Conservation (phyloP, 2,113 vertebrate species). For the Atlantisia rogersi region DNA sequence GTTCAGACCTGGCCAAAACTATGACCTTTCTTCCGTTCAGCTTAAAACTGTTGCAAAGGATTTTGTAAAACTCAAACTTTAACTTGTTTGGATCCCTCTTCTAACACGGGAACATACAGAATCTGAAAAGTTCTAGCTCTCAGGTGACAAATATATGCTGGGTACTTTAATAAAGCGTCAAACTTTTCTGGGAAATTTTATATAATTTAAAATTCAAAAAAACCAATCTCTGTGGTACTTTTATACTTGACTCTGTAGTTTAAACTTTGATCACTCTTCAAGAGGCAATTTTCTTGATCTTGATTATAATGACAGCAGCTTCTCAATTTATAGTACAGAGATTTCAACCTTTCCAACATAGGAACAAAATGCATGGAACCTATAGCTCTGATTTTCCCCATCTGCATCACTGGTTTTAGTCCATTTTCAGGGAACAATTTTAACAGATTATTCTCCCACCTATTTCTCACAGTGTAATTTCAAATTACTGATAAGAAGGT, state of each 20-base stretch:
- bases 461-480: background rate
- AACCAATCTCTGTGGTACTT: background rate
- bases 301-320: background rate
- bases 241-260: background rate
- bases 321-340: background rate
- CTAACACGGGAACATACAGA: background rate
- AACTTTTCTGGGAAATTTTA: background rate
- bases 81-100: background rate
- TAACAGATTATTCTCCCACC: background rate
- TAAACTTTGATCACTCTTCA: background rate
- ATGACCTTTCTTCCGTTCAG: background rate
- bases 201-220: background rate
- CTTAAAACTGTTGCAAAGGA: background rate
- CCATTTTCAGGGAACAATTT: rapidly evolving
- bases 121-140: background rate
- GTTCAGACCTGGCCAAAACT: background rate
- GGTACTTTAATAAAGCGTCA: background rate
- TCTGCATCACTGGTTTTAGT: background rate
- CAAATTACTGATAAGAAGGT: background rate
- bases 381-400: background rate
- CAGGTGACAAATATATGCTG: background rate
- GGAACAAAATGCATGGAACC: background rate
- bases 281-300: background rate
- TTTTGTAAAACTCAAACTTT: background rate
- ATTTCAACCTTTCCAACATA: background rate